A percentile compares a stretch with the other conserved stretches of the same genome.
These are phyloP conservation scores for Muscina levida DNA, from an alignment of 2,888 invertebrate species.

Conservation along the genomic window DNA sequence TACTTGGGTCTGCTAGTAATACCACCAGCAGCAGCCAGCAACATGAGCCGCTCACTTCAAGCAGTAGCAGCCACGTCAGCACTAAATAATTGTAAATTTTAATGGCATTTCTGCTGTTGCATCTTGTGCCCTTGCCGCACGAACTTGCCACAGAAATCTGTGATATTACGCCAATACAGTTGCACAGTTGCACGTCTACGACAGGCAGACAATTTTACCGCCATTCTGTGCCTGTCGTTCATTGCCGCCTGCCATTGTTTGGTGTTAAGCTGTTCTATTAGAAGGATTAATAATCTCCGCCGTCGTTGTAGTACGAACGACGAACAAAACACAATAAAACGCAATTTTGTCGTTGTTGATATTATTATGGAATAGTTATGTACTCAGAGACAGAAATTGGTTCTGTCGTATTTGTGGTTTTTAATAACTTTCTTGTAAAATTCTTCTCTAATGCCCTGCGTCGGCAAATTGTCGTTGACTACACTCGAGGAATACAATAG, in stretches of 20 bases:
- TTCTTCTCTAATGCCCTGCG: too few relatives aligned
- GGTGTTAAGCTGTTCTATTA: constrained; percentile 30
- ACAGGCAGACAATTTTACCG: background rate
- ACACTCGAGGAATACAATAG: too few relatives aligned
- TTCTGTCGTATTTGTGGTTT: background rate
- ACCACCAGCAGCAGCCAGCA: background rate
- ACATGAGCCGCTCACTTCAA: too few relatives aligned
- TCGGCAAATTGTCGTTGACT: too few relatives aligned
- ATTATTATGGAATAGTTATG: too few relatives aligned
- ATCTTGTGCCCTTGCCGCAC: background rate
- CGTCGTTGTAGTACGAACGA: background rate
- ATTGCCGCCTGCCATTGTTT: background rate
- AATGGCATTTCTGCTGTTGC: background rate
- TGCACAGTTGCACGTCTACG: constrained; percentile 27
- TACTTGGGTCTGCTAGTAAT: too few relatives aligned
- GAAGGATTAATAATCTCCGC: constrained; percentile 22
- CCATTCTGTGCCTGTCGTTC: background rate
- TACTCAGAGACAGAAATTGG: too few relatives aligned
- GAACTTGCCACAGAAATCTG: background rate
- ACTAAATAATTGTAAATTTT: constrained; percentile 29
- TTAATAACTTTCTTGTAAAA: background rate
- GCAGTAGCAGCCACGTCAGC: constrained; percentile 4
- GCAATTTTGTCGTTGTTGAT: background rate
- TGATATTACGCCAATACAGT: background rate
- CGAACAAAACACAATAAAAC: background rate